These are phyloP conservation scores for Cepaea nemoralis DNA, from an alignment of 1,140 invertebrate genomes.

Conservation along the genomic window DNA sequence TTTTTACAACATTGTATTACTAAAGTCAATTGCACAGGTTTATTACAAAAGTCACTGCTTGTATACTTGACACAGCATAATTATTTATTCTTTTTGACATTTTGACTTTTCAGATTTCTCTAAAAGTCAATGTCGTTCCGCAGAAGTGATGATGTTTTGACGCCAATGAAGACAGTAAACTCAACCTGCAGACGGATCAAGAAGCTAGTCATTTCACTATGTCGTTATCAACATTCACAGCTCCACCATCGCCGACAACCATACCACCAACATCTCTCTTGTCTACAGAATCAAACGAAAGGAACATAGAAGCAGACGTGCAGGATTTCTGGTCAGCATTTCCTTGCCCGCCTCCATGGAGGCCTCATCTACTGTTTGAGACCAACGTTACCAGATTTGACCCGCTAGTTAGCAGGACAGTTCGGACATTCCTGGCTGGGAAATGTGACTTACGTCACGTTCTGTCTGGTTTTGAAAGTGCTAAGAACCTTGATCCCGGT, in stretches of 20 bases:
- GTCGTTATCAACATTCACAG: not conserved
- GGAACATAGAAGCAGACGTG: slow-evolving; percentile 19
- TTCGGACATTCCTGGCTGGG: slow-evolving; percentile 30
- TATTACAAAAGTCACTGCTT: no score
- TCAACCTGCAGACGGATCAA: no score
- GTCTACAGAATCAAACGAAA: not conserved
- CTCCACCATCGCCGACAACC: slow-evolving; percentile 1
- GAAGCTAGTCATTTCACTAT: not conserved
- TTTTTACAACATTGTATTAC: no score
- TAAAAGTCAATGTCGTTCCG: no score
- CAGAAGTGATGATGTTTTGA: no score
- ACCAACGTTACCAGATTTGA: slow-evolving; percentile 13
- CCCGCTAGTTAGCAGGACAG: not conserved
- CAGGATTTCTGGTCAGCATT: slow-evolving; percentile 44
- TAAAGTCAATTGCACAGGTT: no score
- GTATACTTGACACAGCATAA: no score
- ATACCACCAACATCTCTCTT: not conserved
- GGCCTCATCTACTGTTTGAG: slow-evolving; percentile 32
- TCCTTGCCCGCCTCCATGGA: slow-evolving; percentile 49
- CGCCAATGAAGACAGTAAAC: no score
- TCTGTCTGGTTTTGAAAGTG: not conserved
- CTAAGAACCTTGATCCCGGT: not conserved
- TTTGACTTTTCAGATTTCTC: no score
- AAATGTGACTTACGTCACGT: slow-evolving; percentile 29
- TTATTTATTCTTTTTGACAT: no score